phyloP scores from a whole-genome alignment of 1,140 invertebrate genomes.

The Calliopsis andreniformis region DNA sequence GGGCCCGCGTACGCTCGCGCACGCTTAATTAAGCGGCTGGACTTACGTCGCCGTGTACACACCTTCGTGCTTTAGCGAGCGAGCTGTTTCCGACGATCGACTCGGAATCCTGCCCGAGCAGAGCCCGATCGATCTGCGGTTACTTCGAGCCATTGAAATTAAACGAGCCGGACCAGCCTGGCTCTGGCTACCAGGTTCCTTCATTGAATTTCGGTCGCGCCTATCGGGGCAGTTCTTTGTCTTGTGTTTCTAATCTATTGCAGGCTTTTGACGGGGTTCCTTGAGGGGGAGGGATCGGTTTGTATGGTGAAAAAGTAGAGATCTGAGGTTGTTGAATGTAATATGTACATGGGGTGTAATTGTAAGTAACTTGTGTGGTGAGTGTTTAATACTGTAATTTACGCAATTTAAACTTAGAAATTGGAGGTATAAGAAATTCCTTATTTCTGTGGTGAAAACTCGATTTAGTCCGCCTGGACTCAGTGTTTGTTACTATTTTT shows the following conservation, averaged over 20 bases:
- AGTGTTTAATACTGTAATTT: too few species aligned
- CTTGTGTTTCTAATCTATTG: neutral
- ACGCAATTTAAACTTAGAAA: too few species aligned
- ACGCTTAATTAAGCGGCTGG: conserved; percentile 65
- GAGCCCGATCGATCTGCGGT: conserved; percentile 35
- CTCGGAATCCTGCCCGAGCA: conserved; percentile 18
- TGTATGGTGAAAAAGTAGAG: too few species aligned
- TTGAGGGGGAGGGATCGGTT: neutral
- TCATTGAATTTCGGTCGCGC: conserved; percentile 17
- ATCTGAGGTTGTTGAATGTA: too few species aligned
- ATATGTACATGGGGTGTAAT: too few species aligned
- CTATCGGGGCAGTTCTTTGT: neutral
- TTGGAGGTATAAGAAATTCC: too few species aligned
- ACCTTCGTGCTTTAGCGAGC: conserved; percentile 19
- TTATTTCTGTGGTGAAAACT: too few species aligned
- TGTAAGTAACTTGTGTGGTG: too few species aligned
- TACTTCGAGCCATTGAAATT: conserved; percentile 20
- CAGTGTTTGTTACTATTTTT: too few species aligned
- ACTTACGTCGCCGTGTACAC: conserved; percentile 45
- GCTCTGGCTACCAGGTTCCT: neutral
- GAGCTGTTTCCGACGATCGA: conserved; percentile 21
- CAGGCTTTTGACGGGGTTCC: neutral
- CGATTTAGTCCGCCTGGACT: too few species aligned
- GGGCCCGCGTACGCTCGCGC: conserved; percentile 43
- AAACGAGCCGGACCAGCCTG: neutral